Evolutionary conservation across 2,888 invertebrate genomes (phyloP).

Genomic region (Tupiocoris notatus): DNA sequence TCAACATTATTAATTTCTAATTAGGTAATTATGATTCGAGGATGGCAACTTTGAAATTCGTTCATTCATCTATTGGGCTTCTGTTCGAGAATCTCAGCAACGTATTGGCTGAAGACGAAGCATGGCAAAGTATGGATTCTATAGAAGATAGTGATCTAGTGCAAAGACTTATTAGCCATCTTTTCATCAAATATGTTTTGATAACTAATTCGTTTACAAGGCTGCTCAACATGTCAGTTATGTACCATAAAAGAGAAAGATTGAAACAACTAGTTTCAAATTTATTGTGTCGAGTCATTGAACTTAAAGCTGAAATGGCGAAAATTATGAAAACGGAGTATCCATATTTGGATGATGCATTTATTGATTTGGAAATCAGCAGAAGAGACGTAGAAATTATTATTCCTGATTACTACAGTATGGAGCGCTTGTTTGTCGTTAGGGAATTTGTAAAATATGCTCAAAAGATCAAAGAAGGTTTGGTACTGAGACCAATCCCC

Average conservation of each 20-base stretch:
- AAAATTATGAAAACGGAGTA: conserved; percentile 20
- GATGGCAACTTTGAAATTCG: neutral
- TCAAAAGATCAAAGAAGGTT: conserved; percentile 28
- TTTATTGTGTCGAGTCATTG: conserved; percentile 12
- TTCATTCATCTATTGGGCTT: neutral
- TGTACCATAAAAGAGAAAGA: conserved; percentile 27
- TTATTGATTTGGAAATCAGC: conserved; percentile 17
- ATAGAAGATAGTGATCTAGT: neutral
- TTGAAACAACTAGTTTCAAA: conserved; percentile 12
- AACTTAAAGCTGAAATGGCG: conserved; percentile 26
- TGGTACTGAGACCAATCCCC: conserved; percentile 14
- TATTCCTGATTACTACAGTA: conserved; percentile 19
- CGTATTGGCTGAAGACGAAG: neutral
- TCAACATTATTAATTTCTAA: no score
- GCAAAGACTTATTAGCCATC: neutral
- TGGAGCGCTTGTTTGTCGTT: conserved; percentile 27
- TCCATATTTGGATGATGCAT: conserved; percentile 12
- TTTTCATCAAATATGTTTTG: conserved; percentile 28
- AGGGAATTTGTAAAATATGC: conserved; percentile 23
- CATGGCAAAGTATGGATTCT: neutral
- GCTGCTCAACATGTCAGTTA: conserved; percentile 20
- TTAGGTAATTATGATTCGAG: no score
- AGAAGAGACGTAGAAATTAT: conserved; percentile 16
- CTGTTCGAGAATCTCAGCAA: neutral
- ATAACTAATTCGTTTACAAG: conserved; percentile 21